Evolutionary conservation across 2,888 invertebrate genomes (phyloP).

Genomic region (Empis livida): DNA sequence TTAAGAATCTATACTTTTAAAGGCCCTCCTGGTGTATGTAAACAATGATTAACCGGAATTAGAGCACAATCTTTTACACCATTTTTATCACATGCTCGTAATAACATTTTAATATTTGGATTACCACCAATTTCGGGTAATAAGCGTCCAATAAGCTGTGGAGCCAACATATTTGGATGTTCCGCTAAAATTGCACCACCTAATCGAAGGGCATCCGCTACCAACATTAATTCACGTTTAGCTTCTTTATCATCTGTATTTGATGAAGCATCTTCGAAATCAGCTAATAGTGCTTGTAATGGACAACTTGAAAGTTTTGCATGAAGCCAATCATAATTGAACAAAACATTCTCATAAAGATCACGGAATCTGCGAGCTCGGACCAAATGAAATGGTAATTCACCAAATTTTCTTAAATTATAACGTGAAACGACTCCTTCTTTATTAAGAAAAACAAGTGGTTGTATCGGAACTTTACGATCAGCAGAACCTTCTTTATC

Average conservation of each 20-base stretch:
- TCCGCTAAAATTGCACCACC: conserved; percentile 87
- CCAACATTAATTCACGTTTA: conserved; percentile 64
- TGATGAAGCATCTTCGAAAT: conserved; percentile 84
- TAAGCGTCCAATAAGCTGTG: conserved; percentile 83
- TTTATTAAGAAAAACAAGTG: conserved; percentile 78
- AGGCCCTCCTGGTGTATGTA: conserved; percentile 98
- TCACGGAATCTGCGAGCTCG: conserved; percentile 82
- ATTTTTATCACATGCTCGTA: conserved; percentile 81
- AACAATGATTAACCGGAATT: conserved; percentile 85
- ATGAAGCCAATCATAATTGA: conserved; percentile 96
- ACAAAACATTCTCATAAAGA: conserved; percentile 80
- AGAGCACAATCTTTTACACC: conserved; percentile 83
- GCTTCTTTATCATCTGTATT: conserved; percentile 74
- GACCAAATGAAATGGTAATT: conserved; percentile 88
- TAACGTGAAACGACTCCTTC: conserved; percentile 82
- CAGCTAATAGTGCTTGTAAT: conserved; percentile 83
- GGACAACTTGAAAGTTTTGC: conserved; percentile 93
- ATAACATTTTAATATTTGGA: conserved; percentile 69
- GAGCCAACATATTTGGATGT: conserved; percentile 92
- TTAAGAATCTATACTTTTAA: conserved; percentile 53
- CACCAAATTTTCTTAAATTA: conserved; percentile 92
- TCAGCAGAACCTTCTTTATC: conserved; percentile 85
- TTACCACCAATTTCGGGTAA: conserved; percentile 80
- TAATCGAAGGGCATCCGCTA: conserved; percentile 83
- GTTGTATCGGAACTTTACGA: conserved; percentile 90